Base-by-base conservation (phyloP, 2,113 vertebrate genomes). In the Oreotrochilus melanogaster region DNA sequence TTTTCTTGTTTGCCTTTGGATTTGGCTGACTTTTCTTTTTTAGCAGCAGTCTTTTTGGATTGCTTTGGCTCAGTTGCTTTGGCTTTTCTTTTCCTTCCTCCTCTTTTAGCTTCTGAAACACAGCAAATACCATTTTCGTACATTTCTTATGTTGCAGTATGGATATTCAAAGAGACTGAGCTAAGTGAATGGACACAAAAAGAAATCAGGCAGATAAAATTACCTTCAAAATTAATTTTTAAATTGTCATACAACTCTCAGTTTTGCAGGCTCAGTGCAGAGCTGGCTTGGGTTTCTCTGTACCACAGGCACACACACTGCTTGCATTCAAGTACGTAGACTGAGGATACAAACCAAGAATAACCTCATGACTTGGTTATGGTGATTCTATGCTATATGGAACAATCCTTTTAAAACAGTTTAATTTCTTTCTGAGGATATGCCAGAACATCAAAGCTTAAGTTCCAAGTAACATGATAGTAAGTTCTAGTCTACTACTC, bases 1-100 rank as follows among this genome's bases (percentile, higher is more conserved):
- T 99, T 99, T 94, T 99, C 99, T 95, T 99, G 99, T 91, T 99
- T 99, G 27, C 99, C 99, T 53, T 99, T 98, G 24, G 98, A 97
- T 86, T 98, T 98, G 85, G 95, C 64, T 47, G 97, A 16, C 66
- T 98, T 98, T 79, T 97, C 96, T 70, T 97, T 72, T 51, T 96
- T 91, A 74, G 96, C 84, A 82, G 93, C 90, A 67, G 98, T 86
- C 6, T 98, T 98, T 92, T 98, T 98, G 5, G 97, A 92, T 95
- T 83, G 96, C 88, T 97, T 97, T 95, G 96, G 85, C 91, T 98
- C 98, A 74, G 98, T 95, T 80, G 97, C 58, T 95, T 98, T 98
- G 97, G 97, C 84, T 98, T 98, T 98, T 97, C 98, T 98, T 90
- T 98, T 96, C 90, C 98, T 98, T 89, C 99, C 98, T 89, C 98